Percentiles rank a stretch among this genome's conserved stretches.
These are phyloP conservation scores for Polypedilum pembai DNA, from an alignment of 1,140 invertebrate genomes.

Conservation along the genomic window DNA sequence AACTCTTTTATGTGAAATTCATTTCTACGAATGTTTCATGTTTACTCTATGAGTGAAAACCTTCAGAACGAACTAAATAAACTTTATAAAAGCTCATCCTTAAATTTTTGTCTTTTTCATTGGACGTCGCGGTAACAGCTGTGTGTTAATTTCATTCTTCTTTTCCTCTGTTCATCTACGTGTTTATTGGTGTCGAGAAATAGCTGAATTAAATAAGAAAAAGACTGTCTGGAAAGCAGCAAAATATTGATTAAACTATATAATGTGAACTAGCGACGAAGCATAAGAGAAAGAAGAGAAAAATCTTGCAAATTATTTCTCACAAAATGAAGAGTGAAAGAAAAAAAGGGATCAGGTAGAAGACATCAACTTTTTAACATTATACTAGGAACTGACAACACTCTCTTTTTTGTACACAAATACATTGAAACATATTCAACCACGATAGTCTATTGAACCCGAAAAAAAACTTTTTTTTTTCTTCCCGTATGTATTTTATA, in stretches of 20 bases:
- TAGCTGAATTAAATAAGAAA: neutral
- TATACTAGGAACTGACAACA: slow-evolving; percentile 23
- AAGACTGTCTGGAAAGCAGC: slow-evolving; percentile 2
- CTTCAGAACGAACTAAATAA: no score
- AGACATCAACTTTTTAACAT: neutral
- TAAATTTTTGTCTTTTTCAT: neutral
- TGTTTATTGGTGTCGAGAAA: no score
- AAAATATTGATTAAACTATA: slow-evolving; percentile 20
- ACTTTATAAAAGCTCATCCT: neutral
- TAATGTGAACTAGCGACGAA: neutral
- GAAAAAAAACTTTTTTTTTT: slow-evolving; percentile 20
- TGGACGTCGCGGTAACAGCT: slow-evolving; percentile 10
- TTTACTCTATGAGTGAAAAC: no score
- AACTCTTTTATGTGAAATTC: no score
- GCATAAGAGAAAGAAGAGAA: neutral
- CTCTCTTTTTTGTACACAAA: neutral
- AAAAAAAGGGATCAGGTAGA: slow-evolving; percentile 4
- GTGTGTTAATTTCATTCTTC: slow-evolving; percentile 18
- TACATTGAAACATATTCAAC: neutral
- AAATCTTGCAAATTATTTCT: neutral
- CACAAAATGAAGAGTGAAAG: neutral
- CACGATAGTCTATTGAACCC: slow-evolving; percentile 26
- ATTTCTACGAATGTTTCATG: no score
- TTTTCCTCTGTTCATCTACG: no score
- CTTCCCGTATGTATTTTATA: slow-evolving; percentile 15